Evolutionary conservation across 2,113 vertebrate genomes (phyloP).

Genomic region (Pelecanus crispus): DNA sequence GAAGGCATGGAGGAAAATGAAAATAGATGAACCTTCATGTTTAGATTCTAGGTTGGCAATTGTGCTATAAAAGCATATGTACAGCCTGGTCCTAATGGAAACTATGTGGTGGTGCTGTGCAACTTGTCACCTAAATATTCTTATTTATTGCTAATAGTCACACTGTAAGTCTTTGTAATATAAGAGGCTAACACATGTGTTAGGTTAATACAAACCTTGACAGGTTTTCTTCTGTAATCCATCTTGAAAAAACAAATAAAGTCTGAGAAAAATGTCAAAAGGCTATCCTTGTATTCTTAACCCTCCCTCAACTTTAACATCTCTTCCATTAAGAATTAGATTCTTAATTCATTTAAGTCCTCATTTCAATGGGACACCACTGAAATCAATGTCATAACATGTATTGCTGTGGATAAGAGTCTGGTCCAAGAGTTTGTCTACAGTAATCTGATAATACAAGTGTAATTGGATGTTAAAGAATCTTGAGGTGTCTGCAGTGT

Average conservation of each 20-base stretch:
- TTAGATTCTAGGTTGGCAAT: neutral
- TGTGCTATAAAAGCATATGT: neutral
- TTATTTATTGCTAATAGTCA: neutral
- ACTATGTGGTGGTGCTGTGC: neutral
- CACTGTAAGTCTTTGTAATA: neutral
- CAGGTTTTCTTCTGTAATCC: neutral
- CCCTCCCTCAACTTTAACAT: neutral
- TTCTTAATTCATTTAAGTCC: neutral
- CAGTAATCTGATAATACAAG: conserved; percentile 42
- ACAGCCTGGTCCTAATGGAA: neutral
- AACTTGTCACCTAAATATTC: neutral
- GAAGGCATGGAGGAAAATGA: neutral
- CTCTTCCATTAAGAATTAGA: neutral
- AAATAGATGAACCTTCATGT: neutral
- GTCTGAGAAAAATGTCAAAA: neutral
- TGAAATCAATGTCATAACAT: neutral
- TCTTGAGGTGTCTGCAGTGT: conserved; percentile 51
- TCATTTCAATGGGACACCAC: neutral
- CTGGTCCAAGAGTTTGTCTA: conserved; percentile 11
- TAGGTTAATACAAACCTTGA: neutral
- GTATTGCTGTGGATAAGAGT: neutral
- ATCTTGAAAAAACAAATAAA: neutral
- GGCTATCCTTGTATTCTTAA: neutral
- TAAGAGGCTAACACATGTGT: neutral
- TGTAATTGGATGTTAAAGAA: conserved; percentile 59